A percentile compares a stretch with the other conserved stretches of the same genome.
phyloP scores from a whole-genome alignment of 2,888 invertebrate species.

The Acleris literana region DNA sequence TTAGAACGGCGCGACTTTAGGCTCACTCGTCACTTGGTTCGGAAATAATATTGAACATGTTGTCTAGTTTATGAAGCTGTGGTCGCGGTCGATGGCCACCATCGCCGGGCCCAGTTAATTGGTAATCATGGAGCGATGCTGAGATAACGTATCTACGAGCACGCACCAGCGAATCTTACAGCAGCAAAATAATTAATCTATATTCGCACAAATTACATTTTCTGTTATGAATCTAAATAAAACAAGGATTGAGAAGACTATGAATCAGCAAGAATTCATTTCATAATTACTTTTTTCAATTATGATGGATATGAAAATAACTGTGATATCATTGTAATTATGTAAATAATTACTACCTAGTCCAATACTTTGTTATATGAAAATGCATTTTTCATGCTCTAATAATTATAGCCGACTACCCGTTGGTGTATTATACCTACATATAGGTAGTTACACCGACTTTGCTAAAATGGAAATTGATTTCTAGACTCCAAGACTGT shows the following conservation, averaged over 20 bases:
- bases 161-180: slow-evolving; percentile 31
- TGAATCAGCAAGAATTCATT: slow-evolving; percentile 13
- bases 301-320: slow-evolving; percentile 17
- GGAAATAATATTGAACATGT: no score
- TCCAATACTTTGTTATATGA: neutral
- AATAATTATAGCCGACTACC: no score
- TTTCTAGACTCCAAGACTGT: no score
- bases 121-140: slow-evolving; percentile 23
- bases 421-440: no score
- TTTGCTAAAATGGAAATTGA: no score
- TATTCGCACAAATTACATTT: slow-evolving; percentile 17
- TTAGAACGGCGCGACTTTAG: no score
- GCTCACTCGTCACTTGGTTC: no score
- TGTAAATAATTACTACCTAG: slow-evolving; percentile 12
- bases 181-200: slow-evolving; percentile 18
- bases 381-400: no score
- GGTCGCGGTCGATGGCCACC: slow-evolving; percentile 22
- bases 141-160: slow-evolving; percentile 20
- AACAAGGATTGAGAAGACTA: no score
- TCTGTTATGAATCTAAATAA: neutral
- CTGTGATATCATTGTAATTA: slow-evolving; percentile 1
- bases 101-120: slow-evolving; percentile 9
- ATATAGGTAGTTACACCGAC: no score
- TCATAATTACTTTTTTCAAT: neutral
- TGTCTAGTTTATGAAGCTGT: neutral